These are phyloP conservation scores for Empis livida DNA, from an alignment of 2,888 invertebrate species.

Conservation along the genomic window DNA sequence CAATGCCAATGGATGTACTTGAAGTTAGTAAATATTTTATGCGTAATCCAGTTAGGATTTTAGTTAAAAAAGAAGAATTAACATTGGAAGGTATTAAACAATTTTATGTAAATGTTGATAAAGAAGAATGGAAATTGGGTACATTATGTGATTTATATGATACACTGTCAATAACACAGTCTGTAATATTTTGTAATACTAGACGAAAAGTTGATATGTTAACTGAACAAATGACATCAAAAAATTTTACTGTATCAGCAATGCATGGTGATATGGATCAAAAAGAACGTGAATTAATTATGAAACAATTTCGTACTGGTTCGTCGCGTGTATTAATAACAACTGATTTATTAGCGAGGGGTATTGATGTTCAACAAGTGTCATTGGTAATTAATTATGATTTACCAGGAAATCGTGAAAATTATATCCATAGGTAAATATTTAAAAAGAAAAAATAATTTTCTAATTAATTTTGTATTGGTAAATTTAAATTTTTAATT, in stretches of 20 bases:
- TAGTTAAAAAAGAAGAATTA: constrained; percentile 95
- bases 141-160: constrained; percentile 98
- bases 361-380: constrained; percentile 99
- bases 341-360: constrained; percentile 95
- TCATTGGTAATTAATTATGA: constrained; percentile 99
- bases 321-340: constrained; percentile 98
- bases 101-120: constrained; percentile 89
- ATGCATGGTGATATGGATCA: constrained; percentile 99
- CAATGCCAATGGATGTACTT: constrained; percentile 95
- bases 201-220: constrained; percentile 98
- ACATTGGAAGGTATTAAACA: constrained; percentile 96
- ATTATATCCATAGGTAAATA: constrained; percentile 95
- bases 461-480: no score
- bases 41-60: constrained; percentile 90
- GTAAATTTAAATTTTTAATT: no score
- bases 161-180: constrained; percentile 97
- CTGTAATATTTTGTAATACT: constrained; percentile 99
- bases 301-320: constrained; percentile 98
- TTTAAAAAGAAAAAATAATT: no score
- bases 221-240: constrained; percentile 85
- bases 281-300: constrained; percentile 93
- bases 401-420: constrained; percentile 97
- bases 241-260: constrained; percentile 96
- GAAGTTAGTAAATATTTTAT: constrained; percentile 97
- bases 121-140: constrained; percentile 88